These are phyloP conservation scores for Platycercus adscitus DNA, from an alignment of 2,113 vertebrate genomes.

Conservation along the genomic window DNA sequence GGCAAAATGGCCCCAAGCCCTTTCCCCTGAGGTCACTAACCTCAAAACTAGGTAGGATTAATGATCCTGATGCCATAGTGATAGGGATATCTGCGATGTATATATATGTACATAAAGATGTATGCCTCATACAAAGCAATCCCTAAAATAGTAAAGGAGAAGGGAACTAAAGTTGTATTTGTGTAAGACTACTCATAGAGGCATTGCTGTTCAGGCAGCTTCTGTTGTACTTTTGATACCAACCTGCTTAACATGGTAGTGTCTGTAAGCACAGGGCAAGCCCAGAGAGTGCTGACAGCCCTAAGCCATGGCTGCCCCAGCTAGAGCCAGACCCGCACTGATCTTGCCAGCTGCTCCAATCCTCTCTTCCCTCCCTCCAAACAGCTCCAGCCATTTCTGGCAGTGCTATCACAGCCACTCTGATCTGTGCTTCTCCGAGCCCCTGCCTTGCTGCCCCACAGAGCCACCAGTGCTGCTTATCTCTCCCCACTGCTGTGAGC, in stretches of 20 bases:
- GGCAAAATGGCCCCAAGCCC: neutral
- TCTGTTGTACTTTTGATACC: neutral
- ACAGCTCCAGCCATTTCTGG: slow-evolving; percentile 32
- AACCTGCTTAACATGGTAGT: neutral
- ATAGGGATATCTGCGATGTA: neutral
- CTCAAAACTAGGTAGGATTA: neutral
- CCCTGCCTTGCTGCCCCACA: rapidly evolving
- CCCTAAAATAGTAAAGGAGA: neutral
- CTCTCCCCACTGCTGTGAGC: neutral
- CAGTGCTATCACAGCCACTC: neutral
- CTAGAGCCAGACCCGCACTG: neutral
- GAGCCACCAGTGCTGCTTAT: rapidly evolving
- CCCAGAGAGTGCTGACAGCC: neutral
- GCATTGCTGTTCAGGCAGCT: neutral
- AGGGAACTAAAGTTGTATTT: neutral
- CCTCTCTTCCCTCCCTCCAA: slow-evolving; percentile 6
- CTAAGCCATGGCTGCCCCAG: neutral
- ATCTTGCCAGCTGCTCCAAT: neutral
- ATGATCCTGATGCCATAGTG: neutral
- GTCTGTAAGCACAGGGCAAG: neutral
- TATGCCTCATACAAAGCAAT: neutral
- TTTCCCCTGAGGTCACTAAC: neutral
- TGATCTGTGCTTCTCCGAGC: neutral
- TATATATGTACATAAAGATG: neutral
- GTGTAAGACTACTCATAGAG: neutral